Evolutionary conservation across 2,888 invertebrate species (phyloP), one percentile per base, ranked within the genome.

Genomic region (Xylota segnis): DNA sequence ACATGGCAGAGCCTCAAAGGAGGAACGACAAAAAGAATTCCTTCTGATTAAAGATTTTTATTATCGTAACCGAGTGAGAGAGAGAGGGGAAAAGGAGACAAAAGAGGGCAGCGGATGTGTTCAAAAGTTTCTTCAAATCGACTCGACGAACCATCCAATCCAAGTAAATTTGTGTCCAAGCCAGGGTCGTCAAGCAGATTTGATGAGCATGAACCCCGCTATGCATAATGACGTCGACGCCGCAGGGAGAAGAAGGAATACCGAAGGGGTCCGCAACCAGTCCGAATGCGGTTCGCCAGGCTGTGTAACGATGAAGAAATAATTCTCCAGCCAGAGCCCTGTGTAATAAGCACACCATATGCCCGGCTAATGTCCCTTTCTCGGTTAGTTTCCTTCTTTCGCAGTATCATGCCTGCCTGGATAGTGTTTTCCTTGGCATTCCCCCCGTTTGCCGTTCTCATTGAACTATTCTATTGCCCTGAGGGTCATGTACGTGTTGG

Each of bases 331-430:
- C 18, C 27, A 65, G 82, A 71, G 43, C 65, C 29, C 56, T 50
- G 84, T 75, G 71, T 81, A 84, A 84, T 84, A 81, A 84, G 84
- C 79, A 84, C 79, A 81, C 84, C 84, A 81, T 84, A 84, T 84
- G 84, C 76, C 81, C 70, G 70, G 70, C 79, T 84, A 84, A 84
- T 84, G 75, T 84, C 71, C 81, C 81, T 84, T 83, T 63, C 56
- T 75, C 58, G 65, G 66, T 74, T 63, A 29, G 54, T 14, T 70
- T 63, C 66, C 54, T 74, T 61, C 63, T 65, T 40, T 40, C 27
- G 32, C 58, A 18, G 29, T 27, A 9, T 3, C 29, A 54, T 14
- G 6, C 14, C 10, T 23, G 65, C 23, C 23, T 58, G n/a, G n/a
- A n/a, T 40, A 68, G 70, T 29, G 10, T 52, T 37, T 29, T 14